phyloP scores from a whole-genome alignment of 2,113 vertebrate genomes.

The Pipra filicauda region DNA sequence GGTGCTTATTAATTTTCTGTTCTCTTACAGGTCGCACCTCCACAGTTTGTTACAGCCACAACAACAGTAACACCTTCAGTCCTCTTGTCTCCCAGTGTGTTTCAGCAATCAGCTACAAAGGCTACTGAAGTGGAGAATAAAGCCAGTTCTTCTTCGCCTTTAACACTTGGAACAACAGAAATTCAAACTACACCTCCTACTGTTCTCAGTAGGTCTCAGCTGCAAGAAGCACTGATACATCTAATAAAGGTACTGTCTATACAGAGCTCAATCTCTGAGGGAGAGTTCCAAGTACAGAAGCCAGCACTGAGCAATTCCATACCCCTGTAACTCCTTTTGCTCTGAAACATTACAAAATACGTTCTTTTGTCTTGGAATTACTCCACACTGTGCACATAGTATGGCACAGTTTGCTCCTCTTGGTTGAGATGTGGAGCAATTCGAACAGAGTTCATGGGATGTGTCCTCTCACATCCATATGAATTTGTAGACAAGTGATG shows the following conservation, averaged over 20 bases:
- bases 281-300: not conserved
- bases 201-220: slow-evolving; percentile 85
- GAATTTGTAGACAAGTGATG: not conserved
- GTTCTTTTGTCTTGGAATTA: not conserved
- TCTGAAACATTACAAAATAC: not conserved
- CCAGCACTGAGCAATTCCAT: not conserved
- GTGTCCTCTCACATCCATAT: not conserved
- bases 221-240: slow-evolving; percentile 91
- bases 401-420: not conserved
- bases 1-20: not conserved
- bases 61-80: slow-evolving; percentile 76
- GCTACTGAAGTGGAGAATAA: slow-evolving; percentile 75
- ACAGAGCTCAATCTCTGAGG: not conserved
- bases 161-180: slow-evolving; percentile 73
- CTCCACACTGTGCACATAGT: not conserved
- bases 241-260: slow-evolving; percentile 88
- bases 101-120: slow-evolving; percentile 85
- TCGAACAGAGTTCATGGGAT: not conserved
- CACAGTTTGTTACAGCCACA: slow-evolving; percentile 75
- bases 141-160: slow-evolving; percentile 68
- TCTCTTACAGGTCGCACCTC: slow-evolving; percentile 70
- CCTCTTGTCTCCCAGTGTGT: slow-evolving; percentile 92
- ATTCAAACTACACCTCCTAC: slow-evolving; percentile 65
- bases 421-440: not conserved
- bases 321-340: not conserved